Evolutionary conservation across 2,888 invertebrate genomes (phyloP).

Genomic region (Pyrocoelia pectoralis): DNA sequence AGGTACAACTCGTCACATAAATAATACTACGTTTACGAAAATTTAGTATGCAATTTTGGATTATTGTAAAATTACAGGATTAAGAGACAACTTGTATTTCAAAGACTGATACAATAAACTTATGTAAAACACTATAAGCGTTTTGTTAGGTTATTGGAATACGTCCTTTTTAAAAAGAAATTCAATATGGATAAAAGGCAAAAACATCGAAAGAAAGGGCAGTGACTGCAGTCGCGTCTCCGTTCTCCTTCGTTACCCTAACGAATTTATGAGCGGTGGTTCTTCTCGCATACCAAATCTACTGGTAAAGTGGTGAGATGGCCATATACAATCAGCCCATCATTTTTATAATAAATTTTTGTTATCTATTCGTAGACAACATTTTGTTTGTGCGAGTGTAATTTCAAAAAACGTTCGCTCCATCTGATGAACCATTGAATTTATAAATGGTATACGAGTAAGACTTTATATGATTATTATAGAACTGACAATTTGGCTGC

Average conservation of each 20-base stretch:
- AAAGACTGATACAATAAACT: too few relatives aligned
- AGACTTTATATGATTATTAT: constrained; percentile 33
- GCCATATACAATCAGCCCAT: constrained; percentile 23
- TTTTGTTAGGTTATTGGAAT: too few relatives aligned
- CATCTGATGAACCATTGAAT: constrained; percentile 37
- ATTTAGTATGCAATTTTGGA: too few relatives aligned
- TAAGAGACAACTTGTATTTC: too few relatives aligned
- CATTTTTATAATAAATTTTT: background rate
- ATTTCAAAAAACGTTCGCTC: constrained; percentile 32
- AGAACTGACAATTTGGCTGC: constrained; percentile 28
- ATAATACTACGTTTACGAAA: too few relatives aligned
- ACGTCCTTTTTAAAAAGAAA: constrained; percentile 13
- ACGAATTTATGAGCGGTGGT: constrained; percentile 35
- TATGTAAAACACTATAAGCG: too few relatives aligned
- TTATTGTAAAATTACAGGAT: too few relatives aligned
- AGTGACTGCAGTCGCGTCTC: constrained; percentile 32
- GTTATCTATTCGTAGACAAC: background rate
- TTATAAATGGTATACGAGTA: constrained; percentile 31
- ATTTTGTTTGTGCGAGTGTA: constrained; percentile 14
- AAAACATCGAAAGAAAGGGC: constrained; percentile 32
- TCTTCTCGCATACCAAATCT: constrained; percentile 34
- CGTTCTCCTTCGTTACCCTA: constrained; percentile 35
- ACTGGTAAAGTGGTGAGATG: constrained; percentile 33
- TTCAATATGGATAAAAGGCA: constrained; percentile 23
- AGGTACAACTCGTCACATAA: too few relatives aligned